Evolutionary conservation across 2,113 vertebrate species (phyloP).

Genomic region (Charina bottae): DNA sequence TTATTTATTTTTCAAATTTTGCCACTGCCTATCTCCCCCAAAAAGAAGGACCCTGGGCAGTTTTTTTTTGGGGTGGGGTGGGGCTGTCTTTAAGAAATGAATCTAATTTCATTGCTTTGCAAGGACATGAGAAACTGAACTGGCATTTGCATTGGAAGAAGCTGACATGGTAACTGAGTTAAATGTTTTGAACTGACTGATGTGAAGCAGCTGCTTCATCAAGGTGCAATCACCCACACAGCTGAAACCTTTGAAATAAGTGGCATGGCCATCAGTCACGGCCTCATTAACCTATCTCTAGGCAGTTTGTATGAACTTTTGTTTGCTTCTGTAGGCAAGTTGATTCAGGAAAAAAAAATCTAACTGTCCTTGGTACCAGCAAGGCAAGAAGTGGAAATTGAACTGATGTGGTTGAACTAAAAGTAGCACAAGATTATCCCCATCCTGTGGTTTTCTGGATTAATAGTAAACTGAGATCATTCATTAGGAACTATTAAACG

Average conservation of each 20-base stretch:
- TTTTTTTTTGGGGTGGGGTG: neutral
- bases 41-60: no score
- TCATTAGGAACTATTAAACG: neutral
- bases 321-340: neutral
- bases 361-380: neutral
- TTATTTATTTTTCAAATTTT: no score
- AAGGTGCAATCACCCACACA: neutral
- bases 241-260: neutral
- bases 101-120: neutral
- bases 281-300: neutral
- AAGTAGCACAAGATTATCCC: fast-evolving
- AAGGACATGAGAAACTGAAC: neutral
- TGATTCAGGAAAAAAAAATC: neutral
- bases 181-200: neutral
- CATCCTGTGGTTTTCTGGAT: neutral
- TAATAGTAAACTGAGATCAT: neutral
- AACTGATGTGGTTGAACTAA: neutral
- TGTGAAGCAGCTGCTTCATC: constrained; percentile 28
- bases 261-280: neutral
- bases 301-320: neutral
- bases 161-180: neutral
- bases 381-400: neutral
- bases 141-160: neutral
- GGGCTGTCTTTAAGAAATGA: neutral
- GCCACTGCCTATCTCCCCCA: no score